A percentile compares a stretch with the other conserved stretches of the same genome.
Conservation (phyloP, 1,140 invertebrate species). For the Venturia canescens region DNA sequence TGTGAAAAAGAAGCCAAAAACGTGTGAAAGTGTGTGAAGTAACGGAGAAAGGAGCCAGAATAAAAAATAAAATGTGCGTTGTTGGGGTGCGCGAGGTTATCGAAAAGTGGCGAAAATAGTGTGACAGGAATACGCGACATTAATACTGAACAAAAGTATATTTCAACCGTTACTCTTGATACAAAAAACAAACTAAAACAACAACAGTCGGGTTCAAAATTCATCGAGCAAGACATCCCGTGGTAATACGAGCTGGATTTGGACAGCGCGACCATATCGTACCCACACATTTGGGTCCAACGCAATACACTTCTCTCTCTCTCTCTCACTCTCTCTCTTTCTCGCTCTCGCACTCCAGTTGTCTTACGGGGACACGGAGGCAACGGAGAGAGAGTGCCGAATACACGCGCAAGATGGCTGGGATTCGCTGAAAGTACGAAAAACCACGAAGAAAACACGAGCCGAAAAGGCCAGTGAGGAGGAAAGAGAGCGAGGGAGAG, state of each 20-base stretch:
- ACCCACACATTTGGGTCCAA: neutral
- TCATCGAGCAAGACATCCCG: too few relatives aligned
- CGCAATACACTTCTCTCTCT: conserved; percentile 27
- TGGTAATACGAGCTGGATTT: neutral
- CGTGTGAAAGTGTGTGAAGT: conserved; percentile 36
- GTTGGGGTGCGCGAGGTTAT: conserved; percentile 51
- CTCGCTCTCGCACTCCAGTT: conserved; percentile 30
- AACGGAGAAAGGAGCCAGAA: neutral
- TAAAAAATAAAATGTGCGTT: conserved; percentile 50
- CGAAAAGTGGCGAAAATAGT: conserved; percentile 59
- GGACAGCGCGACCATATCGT: neutral
- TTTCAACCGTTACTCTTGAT: neutral
- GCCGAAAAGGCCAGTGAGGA: neutral
- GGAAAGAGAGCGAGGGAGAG: neutral
- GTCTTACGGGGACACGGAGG: conserved; percentile 16
- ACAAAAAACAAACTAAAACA: too few relatives aligned
- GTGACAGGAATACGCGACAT: neutral
- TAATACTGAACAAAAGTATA: too few relatives aligned
- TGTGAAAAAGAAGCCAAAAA: neutral
- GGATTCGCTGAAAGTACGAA: conserved; percentile 45
- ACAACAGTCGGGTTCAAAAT: too few relatives aligned
- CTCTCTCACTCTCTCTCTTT: conserved; percentile 32
- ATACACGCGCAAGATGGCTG: conserved; percentile 52
- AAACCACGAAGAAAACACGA: neutral
- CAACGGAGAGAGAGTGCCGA: conserved; percentile 32